These are phyloP conservation scores for Drosophila orena DNA, from an alignment of 1,140 invertebrate genomes.

Conservation along the genomic window DNA sequence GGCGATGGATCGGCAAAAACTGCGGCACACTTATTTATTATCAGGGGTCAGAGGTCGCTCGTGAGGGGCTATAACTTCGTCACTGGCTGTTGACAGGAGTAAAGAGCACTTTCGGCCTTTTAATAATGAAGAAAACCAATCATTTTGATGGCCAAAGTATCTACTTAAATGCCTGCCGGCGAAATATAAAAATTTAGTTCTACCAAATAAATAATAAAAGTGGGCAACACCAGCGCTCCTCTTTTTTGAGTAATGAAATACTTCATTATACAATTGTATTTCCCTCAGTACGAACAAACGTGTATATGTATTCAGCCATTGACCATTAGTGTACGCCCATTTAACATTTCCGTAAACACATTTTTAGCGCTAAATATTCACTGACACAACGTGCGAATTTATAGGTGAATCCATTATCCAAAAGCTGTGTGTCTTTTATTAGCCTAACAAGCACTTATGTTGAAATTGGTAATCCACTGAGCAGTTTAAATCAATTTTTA, in stretches of 20 bases:
- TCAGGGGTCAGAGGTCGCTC: conserved; percentile 22
- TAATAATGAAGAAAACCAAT: conserved; percentile 32
- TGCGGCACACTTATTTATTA: conserved; percentile 4
- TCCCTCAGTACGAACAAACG: neutral
- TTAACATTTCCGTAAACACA: conserved; percentile 10
- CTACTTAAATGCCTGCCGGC: conserved; percentile 3
- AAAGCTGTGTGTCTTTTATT: neutral
- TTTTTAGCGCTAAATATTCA: conserved; percentile 5
- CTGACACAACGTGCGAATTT: neutral
- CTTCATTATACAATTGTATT: neutral
- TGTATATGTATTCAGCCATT: neutral
- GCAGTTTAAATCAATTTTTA: neutral
- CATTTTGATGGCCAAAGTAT: conserved; percentile 27
- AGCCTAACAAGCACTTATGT: neutral
- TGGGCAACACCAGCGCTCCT: neutral
- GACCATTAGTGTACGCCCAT: conserved; percentile 1
- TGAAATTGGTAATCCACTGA: neutral
- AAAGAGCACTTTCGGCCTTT: conserved; percentile 21
- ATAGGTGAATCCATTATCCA: conserved; percentile 17
- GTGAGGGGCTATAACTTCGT: conserved; percentile 9
- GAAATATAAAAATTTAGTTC: neutral
- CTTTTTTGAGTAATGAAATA: neutral
- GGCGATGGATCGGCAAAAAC: conserved; percentile 28
- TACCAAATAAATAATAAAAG: conserved; percentile 4
- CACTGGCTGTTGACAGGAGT: conserved; percentile 30